Conservation (phyloP, 2,797 vertebrate species). For the Nannoperca australis region DNA sequence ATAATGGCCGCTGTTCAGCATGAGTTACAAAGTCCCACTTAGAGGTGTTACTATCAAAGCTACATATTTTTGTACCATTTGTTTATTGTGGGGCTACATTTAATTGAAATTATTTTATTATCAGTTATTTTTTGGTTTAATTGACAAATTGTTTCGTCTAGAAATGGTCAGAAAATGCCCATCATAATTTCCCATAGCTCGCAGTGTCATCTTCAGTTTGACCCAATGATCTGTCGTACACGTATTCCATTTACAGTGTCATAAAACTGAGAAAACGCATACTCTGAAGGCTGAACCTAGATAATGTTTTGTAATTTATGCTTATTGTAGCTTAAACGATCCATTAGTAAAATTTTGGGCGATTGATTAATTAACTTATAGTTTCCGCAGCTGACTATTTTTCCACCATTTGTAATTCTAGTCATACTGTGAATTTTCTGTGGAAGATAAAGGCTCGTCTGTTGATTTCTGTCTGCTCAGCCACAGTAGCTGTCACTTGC, state of each 20-base stretch:
- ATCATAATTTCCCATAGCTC: background rate
- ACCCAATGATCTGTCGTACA: background rate
- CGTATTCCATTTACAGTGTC: background rate
- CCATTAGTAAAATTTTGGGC: background rate
- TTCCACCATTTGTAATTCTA: background rate
- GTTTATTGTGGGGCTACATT: background rate
- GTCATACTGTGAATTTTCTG: background rate
- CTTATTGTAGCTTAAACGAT: too few relatives aligned
- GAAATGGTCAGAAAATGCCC: background rate
- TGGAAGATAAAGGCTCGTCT: background rate
- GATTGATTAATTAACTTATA: background rate
- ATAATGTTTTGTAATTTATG: too few relatives aligned
- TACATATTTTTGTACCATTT: background rate
- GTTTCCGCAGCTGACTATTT: background rate
- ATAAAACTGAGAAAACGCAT: too few relatives aligned
- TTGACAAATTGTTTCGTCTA: background rate
- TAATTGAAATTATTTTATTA: background rate
- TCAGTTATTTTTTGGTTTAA: too few relatives aligned
- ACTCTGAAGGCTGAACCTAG: too few relatives aligned
- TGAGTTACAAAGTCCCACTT: background rate
- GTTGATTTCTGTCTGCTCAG: slow-evolving; percentile 13
- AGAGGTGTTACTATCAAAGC: background rate
- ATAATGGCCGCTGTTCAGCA: background rate
- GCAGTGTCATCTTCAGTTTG: background rate
- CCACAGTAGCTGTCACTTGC: background rate